Conservation (phyloP, 1,140 invertebrate genomes). For the Pectinophora gossypiella region DNA sequence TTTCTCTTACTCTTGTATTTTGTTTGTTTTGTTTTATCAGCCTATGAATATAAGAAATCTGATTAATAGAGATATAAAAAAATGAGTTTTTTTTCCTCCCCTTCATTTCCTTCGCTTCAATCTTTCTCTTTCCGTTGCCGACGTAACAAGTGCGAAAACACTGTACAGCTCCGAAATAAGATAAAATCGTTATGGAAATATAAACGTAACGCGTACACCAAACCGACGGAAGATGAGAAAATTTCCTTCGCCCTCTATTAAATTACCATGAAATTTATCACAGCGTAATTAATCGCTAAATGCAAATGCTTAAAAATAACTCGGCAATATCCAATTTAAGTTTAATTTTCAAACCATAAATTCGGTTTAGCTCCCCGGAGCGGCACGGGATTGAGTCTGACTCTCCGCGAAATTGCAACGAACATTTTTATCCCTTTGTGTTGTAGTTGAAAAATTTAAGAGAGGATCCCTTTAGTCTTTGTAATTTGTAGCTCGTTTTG, state of each 20-base stretch:
- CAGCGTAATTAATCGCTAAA: slow-evolving; percentile 35
- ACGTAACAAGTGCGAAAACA: too few relatives aligned
- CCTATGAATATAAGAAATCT: too few relatives aligned
- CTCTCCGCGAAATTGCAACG: slow-evolving; percentile 58
- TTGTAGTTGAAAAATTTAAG: slow-evolving; percentile 55
- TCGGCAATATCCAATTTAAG: slow-evolving; percentile 65
- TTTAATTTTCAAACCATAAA: slow-evolving; percentile 72
- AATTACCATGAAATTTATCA: slow-evolving; percentile 43
- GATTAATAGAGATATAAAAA: too few relatives aligned
- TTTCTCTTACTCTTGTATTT: too few relatives aligned
- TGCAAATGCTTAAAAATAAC: slow-evolving; percentile 62
- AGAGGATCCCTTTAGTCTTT: slow-evolving; percentile 52
- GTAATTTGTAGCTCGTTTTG: slow-evolving; percentile 53
- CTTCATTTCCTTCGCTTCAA: too few relatives aligned
- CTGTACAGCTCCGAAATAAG: too few relatives aligned
- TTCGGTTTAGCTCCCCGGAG: slow-evolving; percentile 67
- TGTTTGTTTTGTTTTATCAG: too few relatives aligned
- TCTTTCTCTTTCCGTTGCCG: too few relatives aligned
- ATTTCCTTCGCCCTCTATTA: slow-evolving; percentile 19
- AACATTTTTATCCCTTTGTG: slow-evolving; percentile 69
- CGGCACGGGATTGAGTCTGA: slow-evolving; percentile 52
- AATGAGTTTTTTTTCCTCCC: too few relatives aligned
- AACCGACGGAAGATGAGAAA: slow-evolving; percentile 12
- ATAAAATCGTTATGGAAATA: slow-evolving; percentile 12
- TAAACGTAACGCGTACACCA: not conserved